Evolutionary conservation across 1,140 invertebrate species (phyloP), one percentile per base, ranked within the genome.

Genomic region (Apocrypta bakeri): DNA sequence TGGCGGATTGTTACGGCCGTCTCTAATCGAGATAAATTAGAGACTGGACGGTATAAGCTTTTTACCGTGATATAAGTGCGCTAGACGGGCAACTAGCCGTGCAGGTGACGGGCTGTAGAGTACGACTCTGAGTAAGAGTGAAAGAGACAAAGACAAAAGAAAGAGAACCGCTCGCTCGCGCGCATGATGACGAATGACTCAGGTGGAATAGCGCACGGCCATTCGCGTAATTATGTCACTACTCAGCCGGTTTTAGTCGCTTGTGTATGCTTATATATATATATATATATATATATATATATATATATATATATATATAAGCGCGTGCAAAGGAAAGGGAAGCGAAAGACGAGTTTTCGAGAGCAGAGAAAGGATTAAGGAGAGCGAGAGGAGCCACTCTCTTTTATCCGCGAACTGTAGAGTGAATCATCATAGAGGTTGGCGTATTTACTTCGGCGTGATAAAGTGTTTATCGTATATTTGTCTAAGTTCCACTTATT

Each of bases 141-240:
- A 33, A 63, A 80, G 83, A 61, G 56, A 56, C 66, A 73, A 83
- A 84, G 84, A 85, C 75, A 85, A 85, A 84, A 86, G 80, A 81
- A 85, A 85, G 81, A 66, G 66, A 79, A 11, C 25, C 14, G 9
- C n/a, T 1, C 72, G 33, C 33, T 2, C 2, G 33, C 9, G 33
- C 33, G 33, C 33, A 37, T 9, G 83, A 86, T 82, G 81, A 84
- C 81, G 82, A 86, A 84, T 89, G 86, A 87, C 85, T 88, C 86
- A 89, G 86, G 85, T 87, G 85, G 74, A 84, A 84, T 75, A 85
- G 83, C 85, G 84, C 87, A 75, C 14, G 77, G 80, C 37, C 9
- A 12, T 64, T 84, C 81, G 85, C 79, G 85, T 87, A 89, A 89
- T 89, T 89, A 89, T 89, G 88, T 89, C 88, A 88, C 86, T 85